Conservation (phyloP, 2,888 invertebrate species). For the Hofmannophila pseudospretella region DNA sequence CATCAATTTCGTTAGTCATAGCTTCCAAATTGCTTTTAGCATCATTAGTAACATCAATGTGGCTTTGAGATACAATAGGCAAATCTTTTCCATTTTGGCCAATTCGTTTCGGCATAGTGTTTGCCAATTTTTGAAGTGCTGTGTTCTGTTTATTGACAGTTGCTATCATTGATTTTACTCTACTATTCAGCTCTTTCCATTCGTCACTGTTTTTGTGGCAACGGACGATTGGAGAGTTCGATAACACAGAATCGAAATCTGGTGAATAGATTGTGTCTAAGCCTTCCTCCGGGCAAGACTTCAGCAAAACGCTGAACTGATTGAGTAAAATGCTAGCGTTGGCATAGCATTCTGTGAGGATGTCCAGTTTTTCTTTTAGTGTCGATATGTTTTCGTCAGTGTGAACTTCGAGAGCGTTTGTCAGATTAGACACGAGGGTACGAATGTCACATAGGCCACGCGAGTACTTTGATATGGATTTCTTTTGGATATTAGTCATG, state of each 20-base stretch:
- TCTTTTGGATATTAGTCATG: conserved; percentile 82
- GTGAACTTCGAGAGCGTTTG: conserved; percentile 49
- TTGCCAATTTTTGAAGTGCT: conserved; percentile 45
- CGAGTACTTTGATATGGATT: conserved; percentile 76
- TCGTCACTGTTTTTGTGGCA: conserved; percentile 60
- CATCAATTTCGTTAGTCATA: conserved; percentile 37
- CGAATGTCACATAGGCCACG: conserved; percentile 77
- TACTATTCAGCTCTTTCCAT: conserved; percentile 51
- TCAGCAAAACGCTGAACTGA: conserved; percentile 82
- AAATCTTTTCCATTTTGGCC: conserved; percentile 26
- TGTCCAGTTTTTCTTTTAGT: conserved; percentile 47
- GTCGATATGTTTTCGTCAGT: conserved; percentile 41
- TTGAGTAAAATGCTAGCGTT: conserved; percentile 77
- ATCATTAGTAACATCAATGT: conserved; percentile 49
- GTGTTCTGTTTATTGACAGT: conserved; percentile 56
- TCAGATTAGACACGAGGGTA: conserved; percentile 58
- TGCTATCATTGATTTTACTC: conserved; percentile 43
- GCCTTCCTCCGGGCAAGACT: conserved; percentile 61
- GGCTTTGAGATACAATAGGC: conserved; percentile 45
- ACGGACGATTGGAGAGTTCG: conserved; percentile 49
- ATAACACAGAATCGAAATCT: conserved; percentile 54
- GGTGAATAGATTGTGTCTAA: conserved; percentile 37
- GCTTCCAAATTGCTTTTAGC: conserved; percentile 41
- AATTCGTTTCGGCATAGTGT: conserved; percentile 43
- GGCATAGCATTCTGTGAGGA: conserved; percentile 68